These are phyloP conservation scores for Eupithecia insigniata DNA, from an alignment of 2,888 invertebrate species.

Conservation along the genomic window DNA sequence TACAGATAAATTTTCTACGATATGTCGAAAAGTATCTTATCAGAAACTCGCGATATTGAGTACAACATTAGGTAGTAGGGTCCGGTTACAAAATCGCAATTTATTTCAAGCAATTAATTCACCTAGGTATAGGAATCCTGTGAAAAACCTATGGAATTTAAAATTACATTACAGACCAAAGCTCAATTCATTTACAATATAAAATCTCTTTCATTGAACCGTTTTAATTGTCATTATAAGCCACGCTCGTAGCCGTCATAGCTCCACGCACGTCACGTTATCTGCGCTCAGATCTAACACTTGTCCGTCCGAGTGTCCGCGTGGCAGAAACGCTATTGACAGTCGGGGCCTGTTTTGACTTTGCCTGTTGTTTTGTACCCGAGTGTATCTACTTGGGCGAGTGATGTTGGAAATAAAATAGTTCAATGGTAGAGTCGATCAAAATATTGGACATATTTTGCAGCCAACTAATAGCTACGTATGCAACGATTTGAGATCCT, in stretches of 20 bases:
- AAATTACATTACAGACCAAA: background rate
- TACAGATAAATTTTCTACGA: background rate
- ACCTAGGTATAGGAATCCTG: background rate
- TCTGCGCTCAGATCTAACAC: slow-evolving; percentile 46
- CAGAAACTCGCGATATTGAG: background rate
- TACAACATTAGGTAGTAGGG: no score
- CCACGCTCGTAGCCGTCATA: slow-evolving; percentile 38
- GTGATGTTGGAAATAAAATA: background rate
- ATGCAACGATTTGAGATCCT: no score
- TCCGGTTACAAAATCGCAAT: background rate
- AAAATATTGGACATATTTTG: background rate
- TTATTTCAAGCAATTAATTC: background rate
- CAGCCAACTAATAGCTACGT: background rate
- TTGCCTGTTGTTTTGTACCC: slow-evolving; percentile 38
- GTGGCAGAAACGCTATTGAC: slow-evolving; percentile 39
- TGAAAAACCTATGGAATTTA: background rate
- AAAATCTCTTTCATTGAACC: slow-evolving; percentile 7
- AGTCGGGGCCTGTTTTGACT: slow-evolving; percentile 38
- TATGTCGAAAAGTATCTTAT: background rate
- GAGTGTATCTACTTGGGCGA: slow-evolving; percentile 10
- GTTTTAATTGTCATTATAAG: slow-evolving; percentile 45
- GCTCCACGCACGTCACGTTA: slow-evolving; percentile 42
- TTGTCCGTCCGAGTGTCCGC: slow-evolving; percentile 48
- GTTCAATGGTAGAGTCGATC: background rate
- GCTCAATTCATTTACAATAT: background rate